phyloP scores from a whole-genome alignment of 2,888 invertebrate genomes.

The Encarsia formosa region DNA sequence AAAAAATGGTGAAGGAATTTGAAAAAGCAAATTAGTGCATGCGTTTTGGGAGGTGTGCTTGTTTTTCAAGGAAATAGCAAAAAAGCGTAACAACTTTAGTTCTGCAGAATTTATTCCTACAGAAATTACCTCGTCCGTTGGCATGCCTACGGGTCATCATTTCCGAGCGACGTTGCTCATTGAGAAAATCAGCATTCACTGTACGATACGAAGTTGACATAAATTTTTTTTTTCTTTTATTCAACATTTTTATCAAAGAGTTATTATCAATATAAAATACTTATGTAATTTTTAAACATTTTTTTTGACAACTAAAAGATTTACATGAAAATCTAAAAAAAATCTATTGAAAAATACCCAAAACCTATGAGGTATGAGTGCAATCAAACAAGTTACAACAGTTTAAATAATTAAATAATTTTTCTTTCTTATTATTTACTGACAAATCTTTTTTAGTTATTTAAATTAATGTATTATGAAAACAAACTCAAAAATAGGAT shows the following conservation, averaged over 20 bases:
- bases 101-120: constrained; percentile 13
- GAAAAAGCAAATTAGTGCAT: neutral
- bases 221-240: neutral
- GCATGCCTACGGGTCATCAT: constrained; percentile 34
- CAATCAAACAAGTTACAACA: too few species aligned
- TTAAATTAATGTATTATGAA: too few species aligned
- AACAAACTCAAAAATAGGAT: too few species aligned
- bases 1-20: constrained; percentile 6
- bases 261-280: neutral
- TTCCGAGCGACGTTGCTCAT: constrained; percentile 44
- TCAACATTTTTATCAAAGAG: neutral
- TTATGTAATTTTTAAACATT: neutral
- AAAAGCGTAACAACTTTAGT: constrained; percentile 12
- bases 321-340: too few species aligned
- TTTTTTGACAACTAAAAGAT: neutral
- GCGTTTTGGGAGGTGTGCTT: constrained; percentile 17
- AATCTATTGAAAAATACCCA: too few species aligned
- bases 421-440: too few species aligned
- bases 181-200: constrained; percentile 44
- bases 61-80: neutral
- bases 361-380: too few species aligned
- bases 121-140: constrained; percentile 41
- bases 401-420: too few species aligned
- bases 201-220: constrained; percentile 30
- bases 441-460: too few species aligned